These are phyloP conservation scores for Neoseiulus cucumeris DNA, from an alignment of 1,140 invertebrate species.

Conservation along the genomic window DNA sequence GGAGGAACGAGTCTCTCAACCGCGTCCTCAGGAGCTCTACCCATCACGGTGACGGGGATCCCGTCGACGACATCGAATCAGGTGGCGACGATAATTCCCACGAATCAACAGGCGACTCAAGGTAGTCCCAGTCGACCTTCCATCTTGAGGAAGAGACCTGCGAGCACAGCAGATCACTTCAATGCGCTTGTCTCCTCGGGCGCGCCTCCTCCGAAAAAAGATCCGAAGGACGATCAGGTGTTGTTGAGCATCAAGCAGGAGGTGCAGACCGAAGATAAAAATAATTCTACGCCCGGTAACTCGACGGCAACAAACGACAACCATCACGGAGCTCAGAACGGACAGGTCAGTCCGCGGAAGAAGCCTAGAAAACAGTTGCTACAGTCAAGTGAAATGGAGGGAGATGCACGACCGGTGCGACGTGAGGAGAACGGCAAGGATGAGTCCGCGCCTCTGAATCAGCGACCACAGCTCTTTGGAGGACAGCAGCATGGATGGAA, in stretches of 20 bases:
- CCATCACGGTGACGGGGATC: no score
- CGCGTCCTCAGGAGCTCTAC: no score
- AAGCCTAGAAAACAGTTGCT: slow-evolving; percentile 52
- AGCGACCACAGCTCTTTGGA: slow-evolving; percentile 28
- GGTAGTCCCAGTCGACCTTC: not conserved
- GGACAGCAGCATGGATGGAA: slow-evolving; percentile 35
- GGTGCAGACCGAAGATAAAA: not conserved
- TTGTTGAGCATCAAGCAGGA: not conserved
- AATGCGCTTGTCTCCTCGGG: not conserved
- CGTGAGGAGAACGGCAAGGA: not conserved
- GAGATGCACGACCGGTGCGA: not conserved
- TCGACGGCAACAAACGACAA: not conserved
- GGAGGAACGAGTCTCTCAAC: no score
- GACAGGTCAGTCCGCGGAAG: slow-evolving; percentile 36
- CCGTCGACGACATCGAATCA: no score
- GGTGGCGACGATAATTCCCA: no score
- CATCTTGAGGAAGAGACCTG: not conserved
- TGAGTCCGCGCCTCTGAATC: slow-evolving; percentile 17
- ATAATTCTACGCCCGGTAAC: not conserved
- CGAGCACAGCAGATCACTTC: not conserved
- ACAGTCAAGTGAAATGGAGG: slow-evolving; percentile 25
- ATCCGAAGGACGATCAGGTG: not conserved
- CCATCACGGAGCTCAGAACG: not conserved
- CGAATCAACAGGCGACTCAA: no score
- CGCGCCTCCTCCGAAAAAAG: not conserved